Conservation (phyloP, 2,797 vertebrate genomes). For the Heterohyrax brucei region DNA sequence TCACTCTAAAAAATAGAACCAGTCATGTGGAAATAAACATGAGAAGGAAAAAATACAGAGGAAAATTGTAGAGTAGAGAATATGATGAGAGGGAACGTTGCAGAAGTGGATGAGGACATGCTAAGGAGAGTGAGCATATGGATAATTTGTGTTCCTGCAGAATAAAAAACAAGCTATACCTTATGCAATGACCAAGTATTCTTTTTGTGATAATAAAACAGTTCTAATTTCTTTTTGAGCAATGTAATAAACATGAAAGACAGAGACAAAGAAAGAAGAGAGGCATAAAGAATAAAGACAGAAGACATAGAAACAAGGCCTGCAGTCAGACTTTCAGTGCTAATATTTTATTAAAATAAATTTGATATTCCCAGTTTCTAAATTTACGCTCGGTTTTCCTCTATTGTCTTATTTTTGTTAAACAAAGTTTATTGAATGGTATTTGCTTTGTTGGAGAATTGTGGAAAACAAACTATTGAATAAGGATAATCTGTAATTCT, state of each 20-base stretch:
- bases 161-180: neutral
- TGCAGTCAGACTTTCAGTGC: neutral
- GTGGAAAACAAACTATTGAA: neutral
- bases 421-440: neutral
- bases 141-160: neutral
- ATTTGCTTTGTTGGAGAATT: neutral
- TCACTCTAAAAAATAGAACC: neutral
- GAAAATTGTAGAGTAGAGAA: neutral
- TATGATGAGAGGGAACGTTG: neutral
- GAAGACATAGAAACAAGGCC: neutral
- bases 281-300: neutral
- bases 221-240: neutral
- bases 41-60: constrained; percentile 16
- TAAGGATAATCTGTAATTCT: neutral
- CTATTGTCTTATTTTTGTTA: neutral
- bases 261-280: neutral
- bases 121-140: neutral
- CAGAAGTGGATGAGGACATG: neutral
- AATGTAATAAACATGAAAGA: neutral
- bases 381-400: neutral
- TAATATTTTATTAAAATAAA: constrained; percentile 1
- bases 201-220: neutral
- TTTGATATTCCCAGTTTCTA: neutral
- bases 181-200: constrained; percentile 5
- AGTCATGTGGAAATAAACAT: neutral